These are phyloP conservation scores for Callosobruchus maculatus DNA, from an alignment of 2,888 invertebrate genomes.

Conservation along the genomic window DNA sequence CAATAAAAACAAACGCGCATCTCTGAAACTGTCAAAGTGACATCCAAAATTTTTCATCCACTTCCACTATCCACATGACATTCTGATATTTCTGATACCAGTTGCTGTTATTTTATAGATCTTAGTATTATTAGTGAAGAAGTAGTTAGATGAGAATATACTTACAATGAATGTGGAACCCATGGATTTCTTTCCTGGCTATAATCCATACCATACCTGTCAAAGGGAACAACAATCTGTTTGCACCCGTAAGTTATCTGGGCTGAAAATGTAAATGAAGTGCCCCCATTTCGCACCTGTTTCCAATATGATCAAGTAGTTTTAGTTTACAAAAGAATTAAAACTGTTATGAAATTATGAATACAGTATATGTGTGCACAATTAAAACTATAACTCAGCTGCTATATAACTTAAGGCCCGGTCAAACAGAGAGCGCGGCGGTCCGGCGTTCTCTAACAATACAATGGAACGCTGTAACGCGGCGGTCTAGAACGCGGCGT, in stretches of 20 bases:
- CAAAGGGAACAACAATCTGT: constrained; percentile 4
- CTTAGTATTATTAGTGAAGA: neutral
- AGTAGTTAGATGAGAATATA: neutral
- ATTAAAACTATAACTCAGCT: too few relatives aligned
- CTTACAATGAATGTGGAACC: constrained; percentile 17
- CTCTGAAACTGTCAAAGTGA: neutral
- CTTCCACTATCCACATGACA: neutral
- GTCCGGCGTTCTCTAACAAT: too few relatives aligned
- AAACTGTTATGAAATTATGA: too few relatives aligned
- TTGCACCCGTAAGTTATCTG: constrained; percentile 4
- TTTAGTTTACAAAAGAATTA: too few relatives aligned
- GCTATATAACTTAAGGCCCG: too few relatives aligned
- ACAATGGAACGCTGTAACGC: too few relatives aligned
- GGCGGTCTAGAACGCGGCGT: too few relatives aligned
- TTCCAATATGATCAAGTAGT: too few relatives aligned
- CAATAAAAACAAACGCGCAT: neutral
- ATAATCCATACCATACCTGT: constrained; percentile 9
- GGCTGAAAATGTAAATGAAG: too few relatives aligned
- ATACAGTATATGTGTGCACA: too few relatives aligned
- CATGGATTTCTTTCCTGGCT: constrained; percentile 20
- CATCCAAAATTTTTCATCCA: neutral
- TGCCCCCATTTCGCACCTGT: too few relatives aligned
- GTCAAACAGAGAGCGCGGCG: too few relatives aligned
- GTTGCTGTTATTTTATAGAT: neutral
- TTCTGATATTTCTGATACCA: neutral